Evolutionary conservation across 2,113 vertebrate genomes (phyloP), one percentile per base, ranked within the genome.

Genomic region (Probosciger aterrimus): DNA sequence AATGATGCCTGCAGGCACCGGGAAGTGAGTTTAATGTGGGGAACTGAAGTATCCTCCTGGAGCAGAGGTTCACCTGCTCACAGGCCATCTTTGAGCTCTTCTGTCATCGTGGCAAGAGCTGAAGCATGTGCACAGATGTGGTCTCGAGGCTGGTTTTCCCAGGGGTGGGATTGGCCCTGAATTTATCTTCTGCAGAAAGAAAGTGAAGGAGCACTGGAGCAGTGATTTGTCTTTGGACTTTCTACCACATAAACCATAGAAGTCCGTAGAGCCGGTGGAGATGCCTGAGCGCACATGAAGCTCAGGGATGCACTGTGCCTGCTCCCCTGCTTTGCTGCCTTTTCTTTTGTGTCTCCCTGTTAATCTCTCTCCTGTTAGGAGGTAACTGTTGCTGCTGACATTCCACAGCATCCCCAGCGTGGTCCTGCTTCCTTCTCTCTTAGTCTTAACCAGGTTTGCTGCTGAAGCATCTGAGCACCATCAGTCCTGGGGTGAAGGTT

Each of bases 21-120:
- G 83, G 86, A 91, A 47, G 30, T 7, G 14, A 39, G 63, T 87
- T 89, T 77, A 83, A 83, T 18, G 92, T 27, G 10, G 95, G 95
- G 92, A 94, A 87, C 78, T 12, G 8, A 91, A 78, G 79, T 77
- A 64, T 95, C 92, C 95, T 95, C 78, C 91, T 59, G 82, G 79
- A 82, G 47, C 39, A 6, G 52, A 35, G 84, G 81, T 86, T 90
- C 90, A 94, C 93, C 95, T 93, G 94, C 94, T 96, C 71, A 4
- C 60, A 35, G 44, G 16, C 47, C 90, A 18, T 33, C 82, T 86
- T 73, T 85, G 92, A 41, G 76, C 95, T 53, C 90, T 87, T 33
- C 31, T 27, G 53, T 62, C 4, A 6, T 10, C 63, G 64, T 88
- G 53, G 76, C 83, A 57, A 91, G 86, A 86, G 82, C 86, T 73